phyloP scores from a whole-genome alignment of 2,797 vertebrate species.

The Malacoraja senta region DNA sequence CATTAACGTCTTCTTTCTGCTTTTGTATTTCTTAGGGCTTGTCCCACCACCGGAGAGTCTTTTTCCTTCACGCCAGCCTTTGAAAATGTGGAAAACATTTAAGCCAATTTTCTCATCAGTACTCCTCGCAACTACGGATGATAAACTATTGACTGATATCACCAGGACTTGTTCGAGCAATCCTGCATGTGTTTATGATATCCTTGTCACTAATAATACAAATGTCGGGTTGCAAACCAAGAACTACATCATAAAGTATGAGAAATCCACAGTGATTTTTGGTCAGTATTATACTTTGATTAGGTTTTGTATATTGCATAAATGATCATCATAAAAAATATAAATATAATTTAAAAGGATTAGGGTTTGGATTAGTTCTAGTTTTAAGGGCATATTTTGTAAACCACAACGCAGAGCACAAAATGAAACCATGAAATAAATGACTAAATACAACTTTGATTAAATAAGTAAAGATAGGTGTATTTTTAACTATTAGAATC shows the following conservation, averaged over 20 bases:
- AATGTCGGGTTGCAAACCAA: conserved; percentile 54
- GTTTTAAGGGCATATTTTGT: neutral
- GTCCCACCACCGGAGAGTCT: conserved; percentile 68
- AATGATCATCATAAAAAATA: neutral
- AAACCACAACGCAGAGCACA: neutral
- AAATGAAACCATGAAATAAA: neutral
- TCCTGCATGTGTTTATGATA: conserved; percentile 61
- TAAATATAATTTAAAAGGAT: neutral
- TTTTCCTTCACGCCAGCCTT: conserved; percentile 51
- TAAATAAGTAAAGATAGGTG: no score
- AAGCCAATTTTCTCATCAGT: conserved; percentile 43
- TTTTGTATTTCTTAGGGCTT: conserved; percentile 54
- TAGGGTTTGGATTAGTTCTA: neutral
- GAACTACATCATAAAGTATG: conserved; percentile 50
- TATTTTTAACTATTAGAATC: no score
- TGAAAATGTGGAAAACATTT: conserved; percentile 46
- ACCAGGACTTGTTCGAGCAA: conserved; percentile 53
- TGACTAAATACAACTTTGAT: neutral
- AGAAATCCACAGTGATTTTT: conserved; percentile 49
- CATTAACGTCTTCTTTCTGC: neutral
- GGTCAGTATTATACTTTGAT: conserved; percentile 49
- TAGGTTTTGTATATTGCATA: neutral
- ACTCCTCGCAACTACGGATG: conserved; percentile 51
- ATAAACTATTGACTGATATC: conserved; percentile 46
- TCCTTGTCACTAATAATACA: conserved; percentile 51